Conservation (phyloP, 2,888 invertebrate species). For the Dyspetes luteomarginatus region DNA sequence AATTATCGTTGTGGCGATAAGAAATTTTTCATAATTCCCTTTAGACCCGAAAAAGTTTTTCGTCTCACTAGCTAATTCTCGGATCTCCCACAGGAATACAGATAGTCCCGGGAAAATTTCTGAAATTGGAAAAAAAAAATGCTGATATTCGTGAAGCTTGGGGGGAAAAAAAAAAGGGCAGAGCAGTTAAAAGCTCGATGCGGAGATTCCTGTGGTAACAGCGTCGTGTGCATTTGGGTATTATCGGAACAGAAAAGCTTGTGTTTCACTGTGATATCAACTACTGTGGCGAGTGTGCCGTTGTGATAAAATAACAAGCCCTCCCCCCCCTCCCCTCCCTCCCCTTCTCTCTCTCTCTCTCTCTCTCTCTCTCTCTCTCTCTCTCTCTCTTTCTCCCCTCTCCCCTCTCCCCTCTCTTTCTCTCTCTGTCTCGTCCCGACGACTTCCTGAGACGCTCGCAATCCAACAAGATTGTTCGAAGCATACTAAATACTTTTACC, state of each 20-base stretch:
- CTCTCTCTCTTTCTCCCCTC: conserved; percentile 8
- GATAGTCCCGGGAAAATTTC: neutral
- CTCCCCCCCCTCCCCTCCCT: conserved; percentile 3
- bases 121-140: neutral
- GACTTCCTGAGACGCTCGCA: conserved; percentile 76
- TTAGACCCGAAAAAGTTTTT: neutral
- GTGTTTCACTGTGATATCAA: conserved; percentile 73
- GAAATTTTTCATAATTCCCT: conserved; percentile 8
- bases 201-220: conserved; percentile 11
- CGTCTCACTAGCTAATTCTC: neutral
- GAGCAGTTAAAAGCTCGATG: neutral
- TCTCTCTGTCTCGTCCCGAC: conserved; percentile 63
- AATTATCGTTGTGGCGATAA: conserved; percentile 15
- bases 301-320: conserved; percentile 72
- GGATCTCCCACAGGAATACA: neutral
- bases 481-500: conserved; percentile 45
- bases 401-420: conserved; percentile 7
- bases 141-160: neutral
- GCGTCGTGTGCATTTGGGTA: conserved; percentile 31
- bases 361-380: conserved; percentile 25
- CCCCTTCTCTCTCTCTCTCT: conserved; percentile 19
- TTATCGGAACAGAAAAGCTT: conserved; percentile 62
- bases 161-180: neutral
- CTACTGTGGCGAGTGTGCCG: conserved; percentile 73
- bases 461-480: conserved; percentile 65